Evolutionary conservation across 92 coral and sea anemone species (phyloP), one percentile per base, ranked within the genome.

Genomic region (Palythoa caribaeorum): DNA sequence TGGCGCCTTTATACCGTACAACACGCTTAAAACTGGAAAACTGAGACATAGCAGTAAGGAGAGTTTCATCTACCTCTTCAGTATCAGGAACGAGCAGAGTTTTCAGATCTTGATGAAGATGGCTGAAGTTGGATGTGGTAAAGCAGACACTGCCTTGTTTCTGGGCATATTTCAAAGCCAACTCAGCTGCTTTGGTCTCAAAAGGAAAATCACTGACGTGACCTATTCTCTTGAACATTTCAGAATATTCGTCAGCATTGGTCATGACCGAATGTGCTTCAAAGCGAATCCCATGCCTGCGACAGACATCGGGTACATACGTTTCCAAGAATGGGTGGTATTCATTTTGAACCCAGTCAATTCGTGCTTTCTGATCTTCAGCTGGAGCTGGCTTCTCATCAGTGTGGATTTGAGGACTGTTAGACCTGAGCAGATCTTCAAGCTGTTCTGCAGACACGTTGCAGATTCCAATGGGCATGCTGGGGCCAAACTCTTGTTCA

Each of bases 301-400:
- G 76, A 83, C 93, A 90, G 77, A 90, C 68, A 10, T 90, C 92
- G 59, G 93, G 93, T 71, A 90, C 88, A 54, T 9, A 16, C 17
- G 92, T 90, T 55, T 90, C 84, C 84, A 90, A 79, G 77, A 90
- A 90, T 9, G 93, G 93, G 85, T 90, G 93, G 92, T 90, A 90
- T 79, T 90, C 93, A 71, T 91, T 91, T 50, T 91, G 93, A 14
- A 91, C 93, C 93, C 93, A 91, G 73, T 91, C 84, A 15, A 91
- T 92, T 13, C 88, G 92, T 83, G 89, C 92, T 38, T 65, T 65
- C 15, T 35, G 80, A 47, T 74, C 51, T 73, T 52, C 62, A 28
- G 17, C n/a, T 11, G 35, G 10, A 20, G 40, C 76, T 38, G 72
- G 77, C 20, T 39, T 83, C 57, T 65, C 88, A 8, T 80, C 79